Percentiles rank a stretch among this genome's conserved stretches.
These are phyloP conservation scores for Batillaria attramentaria DNA, from an alignment of 1,140 invertebrate species.

Conservation along the genomic window DNA sequence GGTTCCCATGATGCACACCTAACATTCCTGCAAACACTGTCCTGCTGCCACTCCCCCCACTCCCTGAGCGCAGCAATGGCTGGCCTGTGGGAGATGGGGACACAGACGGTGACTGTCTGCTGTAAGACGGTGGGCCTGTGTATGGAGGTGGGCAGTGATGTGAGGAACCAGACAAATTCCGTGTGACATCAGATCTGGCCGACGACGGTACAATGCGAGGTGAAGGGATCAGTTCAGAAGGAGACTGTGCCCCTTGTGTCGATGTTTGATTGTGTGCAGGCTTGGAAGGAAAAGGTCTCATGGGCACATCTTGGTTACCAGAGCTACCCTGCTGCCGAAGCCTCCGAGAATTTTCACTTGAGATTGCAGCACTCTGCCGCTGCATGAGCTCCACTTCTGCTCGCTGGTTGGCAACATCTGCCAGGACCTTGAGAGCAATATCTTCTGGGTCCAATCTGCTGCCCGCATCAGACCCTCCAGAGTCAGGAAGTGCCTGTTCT, in stretches of 20 bases:
- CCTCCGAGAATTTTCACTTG: conserved; percentile 37
- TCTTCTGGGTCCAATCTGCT: conserved; percentile 49
- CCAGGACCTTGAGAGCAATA: conserved; percentile 60
- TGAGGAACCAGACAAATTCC: no score
- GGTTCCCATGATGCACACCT: background rate
- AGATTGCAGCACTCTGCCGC: conserved; percentile 51
- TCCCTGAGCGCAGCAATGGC: background rate
- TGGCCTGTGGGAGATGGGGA: conserved; percentile 4
- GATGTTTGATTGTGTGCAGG: no score
- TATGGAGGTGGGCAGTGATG: conserved; percentile 3
- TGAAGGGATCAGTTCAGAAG: no score
- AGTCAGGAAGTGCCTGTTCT: background rate
- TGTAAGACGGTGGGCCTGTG: conserved; percentile 20
- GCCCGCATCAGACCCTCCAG: conserved; percentile 43
- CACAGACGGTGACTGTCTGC: background rate
- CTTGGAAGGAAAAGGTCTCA: no score
- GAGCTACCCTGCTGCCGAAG: conserved; percentile 35
- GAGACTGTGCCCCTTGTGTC: no score
- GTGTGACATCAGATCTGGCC: no score
- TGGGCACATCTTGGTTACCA: no score
- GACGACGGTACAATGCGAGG: no score
- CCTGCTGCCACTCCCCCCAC: background rate
- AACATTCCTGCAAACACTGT: background rate
- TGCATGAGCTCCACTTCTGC: conserved; percentile 60
- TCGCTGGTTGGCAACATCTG: conserved; percentile 58